Evolutionary conservation across 2,113 vertebrate species (phyloP).

Genomic region (Alectura lathami): DNA sequence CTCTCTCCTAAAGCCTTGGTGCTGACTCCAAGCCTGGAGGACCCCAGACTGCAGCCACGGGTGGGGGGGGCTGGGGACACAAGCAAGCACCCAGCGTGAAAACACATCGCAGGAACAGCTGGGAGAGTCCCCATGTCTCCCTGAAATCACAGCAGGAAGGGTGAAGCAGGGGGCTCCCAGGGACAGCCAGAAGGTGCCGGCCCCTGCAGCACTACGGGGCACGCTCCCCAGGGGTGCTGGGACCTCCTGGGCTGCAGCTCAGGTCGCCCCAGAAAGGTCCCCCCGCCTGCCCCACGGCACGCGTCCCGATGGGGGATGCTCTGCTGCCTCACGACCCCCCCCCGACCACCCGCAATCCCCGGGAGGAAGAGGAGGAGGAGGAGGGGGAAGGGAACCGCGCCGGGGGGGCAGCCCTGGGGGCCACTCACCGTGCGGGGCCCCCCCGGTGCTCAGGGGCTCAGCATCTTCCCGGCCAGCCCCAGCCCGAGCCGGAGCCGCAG

Average conservation of each 20-base stretch:
- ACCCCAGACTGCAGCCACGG: background rate
- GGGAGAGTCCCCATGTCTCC: background rate
- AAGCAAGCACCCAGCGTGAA: accelerated
- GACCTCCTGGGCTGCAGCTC: background rate
- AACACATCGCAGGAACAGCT: background rate
- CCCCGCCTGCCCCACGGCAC: background rate
- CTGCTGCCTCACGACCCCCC: background rate
- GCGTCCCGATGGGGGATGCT: background rate
- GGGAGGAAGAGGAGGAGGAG: background rate
- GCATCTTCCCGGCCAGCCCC: background rate
- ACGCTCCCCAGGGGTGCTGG: too few species aligned
- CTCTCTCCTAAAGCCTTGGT: background rate
- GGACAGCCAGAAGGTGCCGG: background rate
- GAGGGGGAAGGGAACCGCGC: background rate
- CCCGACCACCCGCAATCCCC: background rate
- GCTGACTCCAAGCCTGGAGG: background rate
- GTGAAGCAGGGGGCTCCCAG: background rate
- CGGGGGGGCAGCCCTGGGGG: background rate
- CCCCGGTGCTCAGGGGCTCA: background rate
- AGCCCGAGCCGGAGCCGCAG: background rate
- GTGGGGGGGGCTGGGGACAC: background rate
- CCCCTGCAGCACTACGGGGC: background rate
- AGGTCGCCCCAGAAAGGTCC: background rate
- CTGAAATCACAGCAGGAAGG: background rate
- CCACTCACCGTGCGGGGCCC: conserved; percentile 21